Base-by-base conservation (phyloP, 2,888 invertebrate genomes). In the Magallana nippona region DNA sequence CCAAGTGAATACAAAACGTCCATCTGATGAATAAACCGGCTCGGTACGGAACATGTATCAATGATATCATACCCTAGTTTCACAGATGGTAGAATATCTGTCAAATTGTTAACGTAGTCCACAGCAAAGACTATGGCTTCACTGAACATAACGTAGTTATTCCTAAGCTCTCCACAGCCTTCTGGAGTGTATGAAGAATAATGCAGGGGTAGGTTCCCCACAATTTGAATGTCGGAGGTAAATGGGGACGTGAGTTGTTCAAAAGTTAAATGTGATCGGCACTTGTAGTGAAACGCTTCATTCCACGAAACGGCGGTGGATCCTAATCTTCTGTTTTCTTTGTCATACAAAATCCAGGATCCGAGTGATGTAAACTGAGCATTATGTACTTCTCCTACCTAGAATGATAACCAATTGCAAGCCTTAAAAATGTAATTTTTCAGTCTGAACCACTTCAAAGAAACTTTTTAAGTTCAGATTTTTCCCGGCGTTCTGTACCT, bases 21-120 rank as follows among this genome's bases (percentile, higher is more conserved):
- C 71, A 71, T 71, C 13, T 71, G 71, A 32, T 71, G 71, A 71
- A 32, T 71, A 13, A 71, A 71, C 15, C 71, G 32, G 71, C 10
- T 15, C 22, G 27, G 71, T 32, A 71, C 71, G 8, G 71, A 22
- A 71, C 71, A 71, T 0, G 71, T 71, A 27, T 71, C 71, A 71
- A 71, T 71, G 22, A 71, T 15, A 32, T 71, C 71, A 32, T 71
- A 71, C 32, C 71, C 71, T 1, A 71, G 15, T 32, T 71, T 71
- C 11, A 71, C 10, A 71, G 22, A 13, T 71, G 71, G 71, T 27
- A 71, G 15, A 22, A 71, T 71, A 27, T 71, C 32, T 71, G 71
- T 71, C 71, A 71, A 13, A 27, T 71, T 32, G 27, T 71, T 71
- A 1, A 71, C 71, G 32, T 27, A 71, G 13, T 71, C 71, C 11